Percentiles rank a stretch among this genome's conserved stretches.
These are phyloP conservation scores for Salmo trutta DNA, from an alignment of 2,797 vertebrate genomes.

Conservation along the genomic window DNA sequence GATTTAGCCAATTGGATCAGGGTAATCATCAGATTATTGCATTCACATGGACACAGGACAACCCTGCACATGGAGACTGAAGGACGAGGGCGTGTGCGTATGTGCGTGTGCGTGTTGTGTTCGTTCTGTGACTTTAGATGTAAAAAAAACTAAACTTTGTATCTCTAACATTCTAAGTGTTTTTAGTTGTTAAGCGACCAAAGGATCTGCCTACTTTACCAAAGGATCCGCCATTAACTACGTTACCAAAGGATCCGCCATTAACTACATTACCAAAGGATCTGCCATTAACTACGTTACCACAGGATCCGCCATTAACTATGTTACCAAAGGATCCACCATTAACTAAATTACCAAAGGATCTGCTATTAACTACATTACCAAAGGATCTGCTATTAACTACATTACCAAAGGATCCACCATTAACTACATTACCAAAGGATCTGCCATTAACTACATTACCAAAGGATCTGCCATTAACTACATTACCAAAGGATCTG, in stretches of 20 bases:
- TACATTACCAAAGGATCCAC: background rate
- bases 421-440: background rate
- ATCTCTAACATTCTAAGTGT: background rate
- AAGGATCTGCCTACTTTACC: background rate
- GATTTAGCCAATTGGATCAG: conserved; percentile 74
- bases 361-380: background rate
- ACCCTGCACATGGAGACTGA: conserved; percentile 62
- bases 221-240: background rate
- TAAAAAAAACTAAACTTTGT: background rate
- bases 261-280: background rate
- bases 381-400: background rate
- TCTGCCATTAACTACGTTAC: background rate
- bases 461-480: background rate
- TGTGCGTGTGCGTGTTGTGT: background rate
- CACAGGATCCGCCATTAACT: background rate
- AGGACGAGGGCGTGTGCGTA: background rate
- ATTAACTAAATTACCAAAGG: background rate
- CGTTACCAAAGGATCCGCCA: background rate
- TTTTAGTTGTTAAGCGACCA: background rate
- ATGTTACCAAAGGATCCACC: background rate
- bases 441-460: background rate
- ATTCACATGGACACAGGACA: conserved; percentile 70
- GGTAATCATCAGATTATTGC: conserved; percentile 71
- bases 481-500: background rate
- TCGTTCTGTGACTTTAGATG: conserved; percentile 8